Conservation (phyloP, 2,113 vertebrate genomes). For the Mormyrus iriodes region DNA sequence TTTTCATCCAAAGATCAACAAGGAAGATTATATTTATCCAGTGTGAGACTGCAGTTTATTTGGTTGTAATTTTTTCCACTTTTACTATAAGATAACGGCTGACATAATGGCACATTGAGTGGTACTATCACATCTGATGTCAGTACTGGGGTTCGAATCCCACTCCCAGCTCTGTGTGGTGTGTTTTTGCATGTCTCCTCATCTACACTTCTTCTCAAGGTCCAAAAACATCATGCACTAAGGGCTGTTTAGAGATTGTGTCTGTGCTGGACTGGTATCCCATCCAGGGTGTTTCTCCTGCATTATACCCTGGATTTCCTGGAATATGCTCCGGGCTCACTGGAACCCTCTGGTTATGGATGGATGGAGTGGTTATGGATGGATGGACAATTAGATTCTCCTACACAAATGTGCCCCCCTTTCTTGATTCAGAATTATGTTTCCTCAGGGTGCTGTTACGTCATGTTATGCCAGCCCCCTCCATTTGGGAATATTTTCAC, state of each 20-base stretch:
- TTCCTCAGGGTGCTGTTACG: neutral
- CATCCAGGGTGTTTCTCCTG: neutral
- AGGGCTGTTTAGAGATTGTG: neutral
- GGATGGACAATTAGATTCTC: neutral
- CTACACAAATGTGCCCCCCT: neutral
- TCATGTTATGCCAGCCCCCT: neutral
- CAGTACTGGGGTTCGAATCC: neutral
- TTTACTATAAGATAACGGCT: neutral
- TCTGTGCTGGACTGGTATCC: neutral
- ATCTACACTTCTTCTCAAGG: neutral
- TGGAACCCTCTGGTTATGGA: neutral
- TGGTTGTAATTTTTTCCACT: neutral
- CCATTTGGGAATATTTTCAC: neutral
- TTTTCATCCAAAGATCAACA: neutral
- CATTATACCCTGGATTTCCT: neutral
- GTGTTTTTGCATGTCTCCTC: neutral
- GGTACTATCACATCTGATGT: neutral
- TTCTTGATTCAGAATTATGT: neutral
- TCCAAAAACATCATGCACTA: neutral
- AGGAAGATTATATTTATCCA: neutral
- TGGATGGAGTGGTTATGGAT: neutral
- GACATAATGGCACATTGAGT: neutral
- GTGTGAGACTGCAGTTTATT: neutral
- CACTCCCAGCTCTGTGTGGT: neutral
- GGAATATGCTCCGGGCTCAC: neutral